phyloP scores from a whole-genome alignment of 2,797 vertebrate genomes.

The Falco concolor region DNA sequence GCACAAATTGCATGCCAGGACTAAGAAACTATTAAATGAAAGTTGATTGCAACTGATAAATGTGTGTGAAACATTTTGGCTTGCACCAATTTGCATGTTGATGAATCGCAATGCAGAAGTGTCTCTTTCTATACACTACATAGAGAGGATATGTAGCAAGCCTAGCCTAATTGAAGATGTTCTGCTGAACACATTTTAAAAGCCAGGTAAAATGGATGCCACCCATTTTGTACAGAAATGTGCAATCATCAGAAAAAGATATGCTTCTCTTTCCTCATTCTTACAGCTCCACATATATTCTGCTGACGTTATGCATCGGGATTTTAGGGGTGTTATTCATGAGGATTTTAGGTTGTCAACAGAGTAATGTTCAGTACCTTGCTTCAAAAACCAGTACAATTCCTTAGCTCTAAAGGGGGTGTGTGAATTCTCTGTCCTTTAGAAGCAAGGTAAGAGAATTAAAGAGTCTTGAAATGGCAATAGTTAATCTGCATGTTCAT shows the following conservation, averaged over 20 bases:
- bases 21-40: constrained; percentile 29
- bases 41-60: constrained; percentile 43
- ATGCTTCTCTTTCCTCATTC: background rate
- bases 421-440: background rate
- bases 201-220: background rate
- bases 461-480: background rate
- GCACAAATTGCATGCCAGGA: background rate
- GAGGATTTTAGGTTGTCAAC: background rate
- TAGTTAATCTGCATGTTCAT: background rate
- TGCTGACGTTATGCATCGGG: background rate
- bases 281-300: background rate
- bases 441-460: background rate
- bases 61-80: constrained; percentile 54
- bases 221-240: background rate
- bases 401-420: background rate
- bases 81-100: constrained; percentile 33
- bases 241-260: background rate
- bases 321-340: background rate
- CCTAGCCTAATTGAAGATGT: background rate
- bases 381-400: background rate
- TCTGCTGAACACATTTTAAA: background rate
- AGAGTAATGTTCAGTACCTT: background rate
- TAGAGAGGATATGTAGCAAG: background rate
- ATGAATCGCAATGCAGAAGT: constrained; percentile 6
- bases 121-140: background rate